Evolutionary conservation across 2,888 invertebrate genomes (phyloP).

Genomic region (Netelia fuscicornis): DNA sequence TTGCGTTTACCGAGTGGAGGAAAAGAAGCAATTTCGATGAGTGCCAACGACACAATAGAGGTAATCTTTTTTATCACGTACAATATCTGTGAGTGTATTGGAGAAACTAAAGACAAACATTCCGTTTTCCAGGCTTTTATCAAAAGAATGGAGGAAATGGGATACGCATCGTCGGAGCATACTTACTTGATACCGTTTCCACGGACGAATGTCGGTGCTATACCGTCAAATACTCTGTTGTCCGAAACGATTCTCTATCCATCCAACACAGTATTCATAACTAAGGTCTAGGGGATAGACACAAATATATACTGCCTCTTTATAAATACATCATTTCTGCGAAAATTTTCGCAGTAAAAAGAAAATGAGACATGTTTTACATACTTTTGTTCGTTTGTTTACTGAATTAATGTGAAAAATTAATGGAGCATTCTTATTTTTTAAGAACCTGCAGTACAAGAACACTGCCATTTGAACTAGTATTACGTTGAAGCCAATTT

Average conservation of each 20-base stretch:
- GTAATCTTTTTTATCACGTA: conserved; percentile 65
- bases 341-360: conserved; percentile 5
- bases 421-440: conserved; percentile 5
- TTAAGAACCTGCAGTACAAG: conserved; percentile 28
- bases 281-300: conserved; percentile 79
- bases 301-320: conserved; percentile 14
- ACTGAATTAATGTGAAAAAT: conserved; percentile 49
- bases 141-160: conserved; percentile 81
- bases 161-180: conserved; percentile 80
- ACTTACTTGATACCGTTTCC: conserved; percentile 82
- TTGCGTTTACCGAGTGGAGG: conserved; percentile 82
- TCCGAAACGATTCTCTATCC: conserved; percentile 82
- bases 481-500: conserved; percentile 52
- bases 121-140: conserved; percentile 77
- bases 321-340: conserved; percentile 18
- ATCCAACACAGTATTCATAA: conserved; percentile 83
- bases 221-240: conserved; percentile 77
- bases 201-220: conserved; percentile 81
- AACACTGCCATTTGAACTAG: conserved; percentile 65
- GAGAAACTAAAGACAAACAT: conserved; percentile 9
- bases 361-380: conserved; percentile 1
- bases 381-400: conserved; percentile 19
- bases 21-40: conserved; percentile 81
- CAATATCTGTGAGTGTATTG: too few species aligned
- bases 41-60: conserved; percentile 79